phyloP scores from a whole-genome alignment of 1,140 invertebrate species.

The Drosophila sulfurigaster region DNA sequence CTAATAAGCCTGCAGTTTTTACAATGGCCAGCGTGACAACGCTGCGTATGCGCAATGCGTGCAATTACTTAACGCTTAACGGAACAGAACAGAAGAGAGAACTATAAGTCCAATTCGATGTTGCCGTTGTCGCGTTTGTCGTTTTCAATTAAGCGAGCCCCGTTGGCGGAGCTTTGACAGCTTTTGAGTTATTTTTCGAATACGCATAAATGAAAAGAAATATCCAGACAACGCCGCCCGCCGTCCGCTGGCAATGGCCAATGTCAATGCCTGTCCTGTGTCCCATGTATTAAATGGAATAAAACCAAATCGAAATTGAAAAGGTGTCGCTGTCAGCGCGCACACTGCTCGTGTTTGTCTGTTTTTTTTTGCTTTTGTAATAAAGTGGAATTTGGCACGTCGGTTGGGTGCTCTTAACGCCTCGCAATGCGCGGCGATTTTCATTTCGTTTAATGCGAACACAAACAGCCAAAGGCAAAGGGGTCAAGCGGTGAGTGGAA shows the following conservation, averaged over 20 bases:
- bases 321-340: conserved; percentile 77
- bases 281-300: conserved; percentile 74
- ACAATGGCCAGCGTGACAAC: not conserved
- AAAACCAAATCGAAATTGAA: conserved; percentile 80
- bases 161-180: conserved; percentile 56
- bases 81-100: not conserved
- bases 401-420: conserved; percentile 72
- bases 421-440: conserved; percentile 69
- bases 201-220: conserved; percentile 64
- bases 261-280: conserved; percentile 6
- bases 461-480: conserved; percentile 38
- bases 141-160: conserved; percentile 63
- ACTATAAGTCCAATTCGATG: conserved; percentile 13
- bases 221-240: not conserved
- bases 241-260: not conserved
- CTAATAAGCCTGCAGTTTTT: conserved; percentile 41
- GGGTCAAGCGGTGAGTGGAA: not conserved
- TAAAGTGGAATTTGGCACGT: conserved; percentile 81
- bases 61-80: conserved; percentile 15
- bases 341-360: not conserved
- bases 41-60: conserved; percentile 43
- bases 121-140: conserved; percentile 10
- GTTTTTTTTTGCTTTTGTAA: conserved; percentile 59
- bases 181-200: conserved; percentile 70
- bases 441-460: conserved; percentile 79